Conservation (phyloP, 2,888 invertebrate species). For the Drosophila monieri region DNA sequence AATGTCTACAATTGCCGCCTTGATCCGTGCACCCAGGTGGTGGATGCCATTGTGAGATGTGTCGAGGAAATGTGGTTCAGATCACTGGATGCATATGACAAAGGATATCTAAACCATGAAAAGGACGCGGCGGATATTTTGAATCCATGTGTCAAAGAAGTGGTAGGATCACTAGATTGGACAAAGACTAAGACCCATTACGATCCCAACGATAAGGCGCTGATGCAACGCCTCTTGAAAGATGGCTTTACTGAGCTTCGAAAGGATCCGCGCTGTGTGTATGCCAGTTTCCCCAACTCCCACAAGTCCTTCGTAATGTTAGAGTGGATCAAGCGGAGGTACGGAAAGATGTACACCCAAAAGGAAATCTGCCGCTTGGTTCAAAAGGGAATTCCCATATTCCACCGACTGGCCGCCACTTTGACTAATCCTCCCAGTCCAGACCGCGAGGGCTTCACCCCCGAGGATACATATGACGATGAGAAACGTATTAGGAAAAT, state of each 20-base stretch:
- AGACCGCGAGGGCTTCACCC: background rate
- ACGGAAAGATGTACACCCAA: slow-evolving; percentile 47
- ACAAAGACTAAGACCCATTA: slow-evolving; percentile 1
- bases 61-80: slow-evolving; percentile 32
- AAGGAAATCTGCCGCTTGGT: slow-evolving; percentile 23
- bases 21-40: slow-evolving; percentile 9
- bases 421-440: background rate
- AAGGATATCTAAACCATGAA: background rate
- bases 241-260: slow-evolving; percentile 48
- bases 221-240: slow-evolving; percentile 49
- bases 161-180: slow-evolving; percentile 6
- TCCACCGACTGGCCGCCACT: background rate
- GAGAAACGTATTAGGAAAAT: background rate
- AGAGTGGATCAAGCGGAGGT: slow-evolving; percentile 60
- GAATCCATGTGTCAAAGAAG: background rate
- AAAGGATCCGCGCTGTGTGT: slow-evolving; percentile 63
- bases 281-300: slow-evolving; percentile 61
- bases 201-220: slow-evolving; percentile 48
- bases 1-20: background rate
- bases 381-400: background rate
- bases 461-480: slow-evolving; percentile 2
- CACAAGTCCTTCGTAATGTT: slow-evolving; percentile 53
- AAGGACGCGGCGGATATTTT: background rate
- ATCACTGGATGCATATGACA: slow-evolving; percentile 5
- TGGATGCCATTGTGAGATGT: slow-evolving; percentile 33